Evolutionary conservation across 2,888 invertebrate genomes (phyloP).

Genomic region (Drosophila limbata): DNA sequence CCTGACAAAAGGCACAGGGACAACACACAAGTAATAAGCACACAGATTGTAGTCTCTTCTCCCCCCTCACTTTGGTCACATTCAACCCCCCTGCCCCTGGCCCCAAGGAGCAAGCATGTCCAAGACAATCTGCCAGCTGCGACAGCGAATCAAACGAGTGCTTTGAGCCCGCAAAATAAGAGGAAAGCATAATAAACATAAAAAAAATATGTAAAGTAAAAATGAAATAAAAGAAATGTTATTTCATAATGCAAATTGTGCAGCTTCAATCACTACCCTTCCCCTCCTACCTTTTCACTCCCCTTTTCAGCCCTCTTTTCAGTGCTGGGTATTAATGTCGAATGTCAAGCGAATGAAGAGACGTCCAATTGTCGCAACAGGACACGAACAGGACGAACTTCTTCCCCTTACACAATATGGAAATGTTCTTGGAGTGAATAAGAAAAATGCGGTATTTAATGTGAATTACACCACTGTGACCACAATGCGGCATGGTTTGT

Average conservation of each 20-base stretch:
- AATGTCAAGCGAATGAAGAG: conserved; percentile 77
- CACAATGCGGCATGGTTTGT: conserved; percentile 56
- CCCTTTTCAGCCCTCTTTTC: not conserved
- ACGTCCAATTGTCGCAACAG: conserved; percentile 55
- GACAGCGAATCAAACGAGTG: conserved; percentile 59
- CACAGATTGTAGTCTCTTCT: not conserved
- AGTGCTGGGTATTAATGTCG: conserved; percentile 76
- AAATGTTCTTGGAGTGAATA: conserved; percentile 62
- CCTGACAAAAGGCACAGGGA: conserved; percentile 28
- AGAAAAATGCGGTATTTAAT: conserved; percentile 84
- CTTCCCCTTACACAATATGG: conserved; percentile 51
- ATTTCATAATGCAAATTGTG: conserved; percentile 80
- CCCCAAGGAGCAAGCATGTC: conserved; percentile 9
- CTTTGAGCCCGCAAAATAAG: conserved; percentile 42
- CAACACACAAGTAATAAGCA: conserved; percentile 30
- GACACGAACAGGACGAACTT: conserved; percentile 1
- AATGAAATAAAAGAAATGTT: conserved; percentile 58
- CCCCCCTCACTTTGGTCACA: not conserved
- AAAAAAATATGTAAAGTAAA: conserved; percentile 31
- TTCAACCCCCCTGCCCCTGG: not conserved
- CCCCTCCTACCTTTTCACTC: not conserved
- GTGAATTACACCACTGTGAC: conserved; percentile 85
- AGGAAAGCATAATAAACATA: conserved; percentile 23
- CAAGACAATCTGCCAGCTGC: conserved; percentile 35
- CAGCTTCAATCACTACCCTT: conserved; percentile 22